Conservation (phyloP, 1,140 invertebrate species). For the Acyrthosiphon pisum region DNA sequence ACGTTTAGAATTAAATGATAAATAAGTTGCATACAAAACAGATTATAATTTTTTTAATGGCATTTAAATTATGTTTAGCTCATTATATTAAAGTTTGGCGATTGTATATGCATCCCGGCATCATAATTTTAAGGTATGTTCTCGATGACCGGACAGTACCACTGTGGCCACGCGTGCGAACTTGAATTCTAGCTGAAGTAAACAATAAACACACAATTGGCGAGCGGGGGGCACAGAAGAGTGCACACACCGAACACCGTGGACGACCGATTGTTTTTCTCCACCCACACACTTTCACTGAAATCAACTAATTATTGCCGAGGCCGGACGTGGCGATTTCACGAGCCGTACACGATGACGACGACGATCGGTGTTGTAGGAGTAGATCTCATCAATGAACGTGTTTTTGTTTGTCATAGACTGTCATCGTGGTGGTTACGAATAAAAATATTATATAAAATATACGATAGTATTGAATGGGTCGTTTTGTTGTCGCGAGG, state of each 20-base stretch:
- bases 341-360: not conserved
- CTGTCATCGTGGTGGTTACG: not conserved
- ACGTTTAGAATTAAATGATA: not conserved
- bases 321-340: not conserved
- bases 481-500: not conserved
- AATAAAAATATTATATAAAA: not conserved
- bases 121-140: not conserved
- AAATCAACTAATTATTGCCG: constrained; percentile 14
- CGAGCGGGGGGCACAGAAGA: not conserved
- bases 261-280: too few relatives aligned
- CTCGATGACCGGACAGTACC: not conserved
- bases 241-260: too few relatives aligned
- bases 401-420: not conserved
- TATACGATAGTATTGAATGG: not conserved
- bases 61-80: too few relatives aligned
- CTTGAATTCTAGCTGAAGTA: not conserved
- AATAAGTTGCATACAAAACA: not conserved
- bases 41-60: not conserved
- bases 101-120: too few relatives aligned
- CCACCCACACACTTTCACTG: not conserved
- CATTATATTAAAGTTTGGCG: too few relatives aligned
- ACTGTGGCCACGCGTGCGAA: not conserved
- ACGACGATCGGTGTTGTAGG: not conserved
- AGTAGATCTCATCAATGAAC: not conserved
- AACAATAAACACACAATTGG: not conserved